Percentiles rank a stretch among this genome's conserved stretches.
These are phyloP conservation scores for Chelonus insularis DNA, from an alignment of 1,140 invertebrate genomes.

Conservation along the genomic window DNA sequence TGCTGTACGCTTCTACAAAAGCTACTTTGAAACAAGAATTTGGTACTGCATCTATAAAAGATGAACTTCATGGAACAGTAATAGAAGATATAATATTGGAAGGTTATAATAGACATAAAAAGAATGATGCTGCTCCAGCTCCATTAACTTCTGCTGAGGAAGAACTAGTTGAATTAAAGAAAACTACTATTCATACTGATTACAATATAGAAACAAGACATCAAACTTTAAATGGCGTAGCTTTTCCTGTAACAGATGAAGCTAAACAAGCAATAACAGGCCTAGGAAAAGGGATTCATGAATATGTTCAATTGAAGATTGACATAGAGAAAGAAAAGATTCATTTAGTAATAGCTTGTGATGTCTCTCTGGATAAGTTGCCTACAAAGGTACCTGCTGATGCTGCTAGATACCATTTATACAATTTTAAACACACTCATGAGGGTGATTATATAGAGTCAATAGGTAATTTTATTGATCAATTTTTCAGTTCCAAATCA, in stretches of 20 bases:
- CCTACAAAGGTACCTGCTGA: constrained; percentile 79
- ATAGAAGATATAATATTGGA: constrained; percentile 80
- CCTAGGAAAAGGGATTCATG: constrained; percentile 66
- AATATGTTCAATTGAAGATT: constrained; percentile 80
- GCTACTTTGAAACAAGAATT: constrained; percentile 97
- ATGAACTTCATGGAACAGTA: constrained; percentile 86
- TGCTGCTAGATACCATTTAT: constrained; percentile 89
- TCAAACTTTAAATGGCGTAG: constrained; percentile 88
- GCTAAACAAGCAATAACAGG: constrained; percentile 76
- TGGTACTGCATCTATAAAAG: constrained; percentile 85
- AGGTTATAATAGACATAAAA: constrained; percentile 81
- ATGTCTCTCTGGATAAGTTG: constrained; percentile 66
- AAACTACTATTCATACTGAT: constrained; percentile 75
- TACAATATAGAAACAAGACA: constrained; percentile 84
- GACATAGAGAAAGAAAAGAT: constrained; percentile 79
- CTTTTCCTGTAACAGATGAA: constrained; percentile 87
- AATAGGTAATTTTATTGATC: constrained; percentile 65
- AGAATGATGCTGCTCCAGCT: constrained; percentile 77
- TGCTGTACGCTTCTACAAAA: constrained; percentile 98
- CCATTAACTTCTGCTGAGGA: constrained; percentile 89
- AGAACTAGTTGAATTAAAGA: constrained; percentile 80
- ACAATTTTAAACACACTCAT: constrained; percentile 87
- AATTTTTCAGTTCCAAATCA: constrained; percentile 13
- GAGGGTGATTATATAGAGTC: constrained; percentile 88
- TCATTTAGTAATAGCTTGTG: constrained; percentile 69